Conservation (phyloP, 2,113 vertebrate species). For the Tyto alba region DNA sequence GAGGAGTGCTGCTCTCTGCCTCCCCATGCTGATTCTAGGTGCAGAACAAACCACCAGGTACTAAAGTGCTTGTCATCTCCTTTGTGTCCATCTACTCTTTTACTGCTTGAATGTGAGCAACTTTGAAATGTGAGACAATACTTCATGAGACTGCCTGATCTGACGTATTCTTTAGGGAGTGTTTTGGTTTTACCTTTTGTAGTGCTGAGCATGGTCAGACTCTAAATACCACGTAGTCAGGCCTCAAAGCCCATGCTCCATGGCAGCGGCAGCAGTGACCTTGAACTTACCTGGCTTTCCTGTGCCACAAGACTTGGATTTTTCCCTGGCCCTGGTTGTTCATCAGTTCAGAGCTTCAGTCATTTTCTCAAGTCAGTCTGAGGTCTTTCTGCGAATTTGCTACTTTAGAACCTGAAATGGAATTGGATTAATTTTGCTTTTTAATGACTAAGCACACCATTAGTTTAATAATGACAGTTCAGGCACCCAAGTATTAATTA, state of each 20-base stretch:
- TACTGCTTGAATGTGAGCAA: neutral
- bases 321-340: neutral
- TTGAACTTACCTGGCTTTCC: neutral
- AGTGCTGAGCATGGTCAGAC: neutral
- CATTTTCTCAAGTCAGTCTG: neutral
- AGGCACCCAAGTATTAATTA: neutral
- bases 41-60: neutral
- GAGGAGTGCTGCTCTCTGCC: neutral
- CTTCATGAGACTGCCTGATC: neutral
- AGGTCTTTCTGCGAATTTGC: neutral
- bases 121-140: neutral
- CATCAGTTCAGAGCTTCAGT: neutral
- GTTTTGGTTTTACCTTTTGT: neutral
- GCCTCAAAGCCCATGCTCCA: neutral
- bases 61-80: neutral
- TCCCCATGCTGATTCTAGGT: fast-evolving
- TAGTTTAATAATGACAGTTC: neutral
- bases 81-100: neutral
- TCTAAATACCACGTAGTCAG: neutral
- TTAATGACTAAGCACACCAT: neutral
- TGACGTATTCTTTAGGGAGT: neutral
- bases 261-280: neutral
- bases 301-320: neutral
- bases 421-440: neutral
- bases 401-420: neutral